Conservation (phyloP, 2,113 vertebrate species). For the Lampris incognitus region DNA sequence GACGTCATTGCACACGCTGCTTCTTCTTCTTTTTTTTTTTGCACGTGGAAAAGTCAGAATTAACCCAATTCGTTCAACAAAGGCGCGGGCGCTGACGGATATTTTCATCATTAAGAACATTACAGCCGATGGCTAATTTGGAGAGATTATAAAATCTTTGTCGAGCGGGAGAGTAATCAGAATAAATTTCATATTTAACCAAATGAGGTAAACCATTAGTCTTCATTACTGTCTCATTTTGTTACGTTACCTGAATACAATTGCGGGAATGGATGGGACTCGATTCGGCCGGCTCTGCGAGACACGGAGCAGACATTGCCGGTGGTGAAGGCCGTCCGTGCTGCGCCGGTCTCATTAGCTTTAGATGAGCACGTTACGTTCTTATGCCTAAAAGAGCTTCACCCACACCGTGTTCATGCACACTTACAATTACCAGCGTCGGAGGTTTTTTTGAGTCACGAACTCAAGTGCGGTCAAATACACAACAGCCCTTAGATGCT, state of each 20-base stretch:
- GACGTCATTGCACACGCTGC: too few relatives aligned
- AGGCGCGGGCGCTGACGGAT: conserved; percentile 69
- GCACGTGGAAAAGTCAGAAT: conserved; percentile 21
- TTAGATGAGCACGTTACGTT: neutral
- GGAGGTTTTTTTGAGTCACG: neutral
- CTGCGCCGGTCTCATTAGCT: neutral
- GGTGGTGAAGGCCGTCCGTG: neutral
- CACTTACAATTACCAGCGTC: too few relatives aligned
- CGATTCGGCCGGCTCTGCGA: conserved; percentile 44
- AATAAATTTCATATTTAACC: conserved; percentile 79
- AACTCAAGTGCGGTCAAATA: conserved; percentile 56
- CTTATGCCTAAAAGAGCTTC: too few relatives aligned
- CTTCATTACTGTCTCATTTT: conserved; percentile 77
- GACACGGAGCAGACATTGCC: conserved; percentile 38
- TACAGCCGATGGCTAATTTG: conserved; percentile 66
- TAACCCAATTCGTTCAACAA: conserved; percentile 50
- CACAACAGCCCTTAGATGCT: conserved; percentile 50
- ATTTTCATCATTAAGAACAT: conserved; percentile 74
- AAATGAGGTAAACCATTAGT: conserved; percentile 76
- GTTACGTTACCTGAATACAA: conserved; percentile 73
- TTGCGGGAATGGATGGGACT: conserved; percentile 63
- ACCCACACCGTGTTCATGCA: too few relatives aligned
- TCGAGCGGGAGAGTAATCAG: conserved; percentile 74
- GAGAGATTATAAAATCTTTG: conserved; percentile 73
- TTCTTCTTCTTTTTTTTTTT: too few relatives aligned